Conservation (phyloP, 35 echinoderm and acorn worm genomes). For the Strongylocentrotus purpuratus region DNA sequence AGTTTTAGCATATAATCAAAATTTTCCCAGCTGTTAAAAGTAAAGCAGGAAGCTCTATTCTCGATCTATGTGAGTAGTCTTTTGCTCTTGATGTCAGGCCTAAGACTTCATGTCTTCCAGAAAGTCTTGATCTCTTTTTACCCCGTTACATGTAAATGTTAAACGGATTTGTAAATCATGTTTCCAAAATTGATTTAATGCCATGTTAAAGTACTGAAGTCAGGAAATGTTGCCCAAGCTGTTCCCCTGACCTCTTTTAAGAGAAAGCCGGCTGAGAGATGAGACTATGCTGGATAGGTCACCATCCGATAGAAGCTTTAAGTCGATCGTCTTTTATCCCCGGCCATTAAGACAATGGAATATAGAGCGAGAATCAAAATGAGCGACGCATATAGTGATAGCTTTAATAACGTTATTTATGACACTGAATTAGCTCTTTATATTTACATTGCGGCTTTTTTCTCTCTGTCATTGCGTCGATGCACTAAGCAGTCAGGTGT, state of each 20-base stretch:
- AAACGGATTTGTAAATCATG: too few relatives aligned
- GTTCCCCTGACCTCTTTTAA: not conserved
- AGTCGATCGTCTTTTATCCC: not conserved
- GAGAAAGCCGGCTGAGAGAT: not conserved
- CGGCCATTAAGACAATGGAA: not conserved
- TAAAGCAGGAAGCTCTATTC: too few relatives aligned
- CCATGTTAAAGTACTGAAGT: too few relatives aligned
- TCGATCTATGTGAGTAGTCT: too few relatives aligned
- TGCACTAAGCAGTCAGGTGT: not conserved
- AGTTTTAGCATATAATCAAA: too few relatives aligned
- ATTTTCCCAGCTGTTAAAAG: too few relatives aligned
- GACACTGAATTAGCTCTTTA: not conserved
- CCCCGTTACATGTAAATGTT: too few relatives aligned
- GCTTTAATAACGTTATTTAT: slow-evolving; percentile 3
- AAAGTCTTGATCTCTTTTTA: too few relatives aligned
- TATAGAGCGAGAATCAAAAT: not conserved
- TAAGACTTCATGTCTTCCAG: too few relatives aligned
- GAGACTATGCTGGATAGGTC: not conserved
- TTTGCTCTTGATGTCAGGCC: too few relatives aligned
- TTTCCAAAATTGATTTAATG: too few relatives aligned
- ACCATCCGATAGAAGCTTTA: not conserved
- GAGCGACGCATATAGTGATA: not conserved
- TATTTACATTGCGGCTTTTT: not conserved
- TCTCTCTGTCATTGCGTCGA: not conserved
- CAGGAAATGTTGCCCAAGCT: too few relatives aligned